Evolutionary conservation across 2,888 invertebrate species (phyloP), one percentile per base, ranked within the genome.

Genomic region (Stenodema calcarata): DNA sequence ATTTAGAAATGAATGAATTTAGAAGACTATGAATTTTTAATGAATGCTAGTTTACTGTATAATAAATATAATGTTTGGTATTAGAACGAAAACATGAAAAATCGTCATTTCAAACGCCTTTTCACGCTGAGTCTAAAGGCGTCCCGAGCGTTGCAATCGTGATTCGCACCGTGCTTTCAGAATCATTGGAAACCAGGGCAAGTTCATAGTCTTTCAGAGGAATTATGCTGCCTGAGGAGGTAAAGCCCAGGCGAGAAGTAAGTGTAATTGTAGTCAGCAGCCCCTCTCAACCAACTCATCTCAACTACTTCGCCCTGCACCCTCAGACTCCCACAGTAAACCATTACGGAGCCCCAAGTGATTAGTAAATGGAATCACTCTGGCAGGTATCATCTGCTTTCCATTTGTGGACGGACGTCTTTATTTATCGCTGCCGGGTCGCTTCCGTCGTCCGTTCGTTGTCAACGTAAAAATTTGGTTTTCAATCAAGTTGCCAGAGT

Each of bases 331-430:
- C n/a, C 50, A n/a, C 50, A 16, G 62, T 62, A 9, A 62, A 27
- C 23, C 62, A 62, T 62, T 62, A 62, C 18, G 35, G 62, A 12
- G n/a, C n/a, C 27, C 23, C 62, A 23, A 62, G 62, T 62, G 62
- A 62, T 62, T 62, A 62, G 62, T 62, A 62, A 62, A 62, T 62
- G 62, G 62, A 62, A 62, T 62, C 62, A 62, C 62, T 62, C 62
- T 62, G 62, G 62, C 62, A 62, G 62, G 27, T 23, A 62, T 62
- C 62, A 62, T 62, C 12, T 62, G 62, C 62, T 62, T 23, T 62
- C 62, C 62, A 62, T 23, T 62, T 23, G 1, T 7, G 54, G 2
- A 7, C 7, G 23, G 23, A 6, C 11, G 62, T 11, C 62, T 62
- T 23, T 11, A 23, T 18, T 9, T 11, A 62, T 62, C 62, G 0